Conservation (phyloP, 2,113 vertebrate species). For the Gavia stellata region DNA sequence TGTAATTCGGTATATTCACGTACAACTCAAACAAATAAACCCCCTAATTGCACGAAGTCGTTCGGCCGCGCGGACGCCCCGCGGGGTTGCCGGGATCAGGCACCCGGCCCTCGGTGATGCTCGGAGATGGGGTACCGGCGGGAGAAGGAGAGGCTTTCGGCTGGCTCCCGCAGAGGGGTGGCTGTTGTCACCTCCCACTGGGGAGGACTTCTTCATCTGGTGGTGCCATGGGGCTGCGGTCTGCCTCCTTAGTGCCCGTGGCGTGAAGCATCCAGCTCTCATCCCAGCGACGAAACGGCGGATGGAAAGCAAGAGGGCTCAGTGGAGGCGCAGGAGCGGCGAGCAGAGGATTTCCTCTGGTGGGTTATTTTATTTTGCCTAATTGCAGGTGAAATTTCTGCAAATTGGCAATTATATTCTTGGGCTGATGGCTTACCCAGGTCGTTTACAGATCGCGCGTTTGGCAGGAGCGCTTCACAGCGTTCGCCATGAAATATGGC, state of each 20-base stretch:
- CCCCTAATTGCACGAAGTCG: slow-evolving; percentile 54
- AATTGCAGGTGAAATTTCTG: slow-evolving; percentile 72
- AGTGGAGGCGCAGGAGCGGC: not conserved
- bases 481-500: not conserved
- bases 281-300: not conserved
- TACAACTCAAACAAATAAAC: slow-evolving; percentile 78
- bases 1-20: slow-evolving; percentile 72
- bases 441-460: slow-evolving; percentile 50
- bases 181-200: not conserved
- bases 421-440: slow-evolving; percentile 58
- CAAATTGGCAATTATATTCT: slow-evolving; percentile 67
- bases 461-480: slow-evolving; percentile 52
- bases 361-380: slow-evolving; percentile 66
- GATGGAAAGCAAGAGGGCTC: not conserved
- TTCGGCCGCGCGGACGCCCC: not conserved
- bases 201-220: not conserved
- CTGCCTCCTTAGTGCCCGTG: not conserved
- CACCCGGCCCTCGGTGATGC: not conserved
- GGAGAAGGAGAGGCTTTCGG: not conserved
- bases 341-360: slow-evolving; percentile 32
- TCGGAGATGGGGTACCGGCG: rapidly evolving
- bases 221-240: not conserved
- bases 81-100: not conserved
- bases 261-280: not conserved
- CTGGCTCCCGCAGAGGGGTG: not conserved